Base-by-base conservation (phyloP, 2,113 vertebrate genomes). In the Saguinus midas region DNA sequence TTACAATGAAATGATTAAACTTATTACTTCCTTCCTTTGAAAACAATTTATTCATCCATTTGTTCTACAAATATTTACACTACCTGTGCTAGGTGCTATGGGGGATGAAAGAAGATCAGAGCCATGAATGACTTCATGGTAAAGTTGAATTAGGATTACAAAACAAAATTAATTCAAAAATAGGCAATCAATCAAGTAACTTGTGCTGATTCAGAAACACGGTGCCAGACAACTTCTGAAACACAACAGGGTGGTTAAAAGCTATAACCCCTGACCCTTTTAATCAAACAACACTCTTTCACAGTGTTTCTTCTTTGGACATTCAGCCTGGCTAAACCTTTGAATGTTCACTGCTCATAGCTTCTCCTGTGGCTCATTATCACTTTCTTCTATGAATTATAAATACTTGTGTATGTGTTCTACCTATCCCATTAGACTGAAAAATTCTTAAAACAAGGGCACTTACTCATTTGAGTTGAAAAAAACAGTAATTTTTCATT, bases 111-210 rank as follows among this genome's bases (percentile, higher is more conserved):
- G 70, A 79, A 83, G 27, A 45, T 79, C 72, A 93, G 64, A 84
- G 25, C 37, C 80, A 85, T 78, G 43, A 48, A 48, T 81, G 29
- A 94, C 13, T 88, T 82, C 40, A 86, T 0, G 14, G 18, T 80
- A 32, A 83, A 84, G 7, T 66, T 8, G 55, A 90, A 94, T 94
- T 12, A 94, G 27, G 73, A 66, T 73, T 76, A 70, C 21, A 58
- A 55, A 83, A 79, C 16, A 72, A 93, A 94, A 21, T 76, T 91
- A 52, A 94, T 43, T 96, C 20, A 43, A 66, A 92, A 90, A 72
- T 35, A 94, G 43, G n/a, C 86, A 61, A 86, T 55, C 8, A 23
- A 43, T 91, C 66, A 95, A 85, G 43, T 29, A 87, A 80, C 0
- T 4, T n/a, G 40, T 80, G 68, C 55, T 21, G 61, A 83, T 37